phyloP scores from a whole-genome alignment of 2,888 invertebrate species.

The Pegoplata infirma region DNA sequence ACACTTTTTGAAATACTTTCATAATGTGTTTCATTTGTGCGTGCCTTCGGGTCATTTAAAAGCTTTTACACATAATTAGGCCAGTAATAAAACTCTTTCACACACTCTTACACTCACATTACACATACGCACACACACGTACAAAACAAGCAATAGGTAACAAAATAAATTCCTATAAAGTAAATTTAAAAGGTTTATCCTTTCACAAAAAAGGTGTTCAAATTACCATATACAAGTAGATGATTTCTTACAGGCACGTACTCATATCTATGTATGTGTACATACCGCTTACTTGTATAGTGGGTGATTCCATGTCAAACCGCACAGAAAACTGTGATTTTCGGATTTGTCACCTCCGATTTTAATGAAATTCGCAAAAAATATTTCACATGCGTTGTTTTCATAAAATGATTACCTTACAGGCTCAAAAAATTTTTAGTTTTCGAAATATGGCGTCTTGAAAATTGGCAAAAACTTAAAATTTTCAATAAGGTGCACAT shows the following conservation, averaged over 20 bases:
- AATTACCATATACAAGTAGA: slow-evolving; percentile 50
- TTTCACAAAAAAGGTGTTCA: slow-evolving; percentile 46
- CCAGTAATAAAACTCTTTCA: slow-evolving; percentile 40
- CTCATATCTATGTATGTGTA: no score
- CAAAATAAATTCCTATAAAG: slow-evolving; percentile 37
- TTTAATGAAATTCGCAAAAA: no score
- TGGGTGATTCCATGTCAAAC: no score
- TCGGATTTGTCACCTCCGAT: no score
- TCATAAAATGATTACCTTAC: no score
- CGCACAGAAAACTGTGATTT: no score
- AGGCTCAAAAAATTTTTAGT: no score
- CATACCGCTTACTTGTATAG: no score
- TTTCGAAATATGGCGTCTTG: no score
- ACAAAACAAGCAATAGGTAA: slow-evolving; percentile 2
- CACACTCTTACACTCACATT: neutral
- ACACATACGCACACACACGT: neutral
- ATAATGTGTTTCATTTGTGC: slow-evolving; percentile 18
- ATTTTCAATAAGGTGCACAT: no score
- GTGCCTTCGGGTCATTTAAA: slow-evolving; percentile 59
- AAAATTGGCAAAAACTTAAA: no score
- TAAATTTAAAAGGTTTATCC: slow-evolving; percentile 48
- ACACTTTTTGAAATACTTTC: neutral
- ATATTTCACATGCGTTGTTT: no score
- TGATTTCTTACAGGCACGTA: neutral
- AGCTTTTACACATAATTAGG: slow-evolving; percentile 62